Evolutionary conservation across 2,113 vertebrate genomes (phyloP).

Genomic region (Otocyon megalotis): DNA sequence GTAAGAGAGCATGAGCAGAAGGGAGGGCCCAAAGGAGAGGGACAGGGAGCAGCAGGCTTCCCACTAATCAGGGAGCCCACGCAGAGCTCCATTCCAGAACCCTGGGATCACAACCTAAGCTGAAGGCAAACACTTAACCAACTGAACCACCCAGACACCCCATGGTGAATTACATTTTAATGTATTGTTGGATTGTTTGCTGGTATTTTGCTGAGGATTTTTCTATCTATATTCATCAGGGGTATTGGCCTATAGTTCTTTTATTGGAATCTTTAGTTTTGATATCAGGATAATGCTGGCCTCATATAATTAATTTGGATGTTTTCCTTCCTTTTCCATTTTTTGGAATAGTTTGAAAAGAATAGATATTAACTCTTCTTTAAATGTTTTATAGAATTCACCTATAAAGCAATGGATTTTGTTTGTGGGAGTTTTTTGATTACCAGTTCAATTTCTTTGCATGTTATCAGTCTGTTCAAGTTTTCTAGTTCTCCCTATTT

Average conservation of each 20-base stretch:
- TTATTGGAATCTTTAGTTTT: not conserved
- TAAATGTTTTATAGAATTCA: not conserved
- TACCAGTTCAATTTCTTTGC: not conserved
- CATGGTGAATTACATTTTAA: not conserved
- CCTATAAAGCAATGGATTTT: not conserved
- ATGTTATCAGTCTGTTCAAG: not conserved
- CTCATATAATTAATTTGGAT: not conserved
- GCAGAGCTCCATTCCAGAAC: not conserved
- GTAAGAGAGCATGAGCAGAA: not conserved
- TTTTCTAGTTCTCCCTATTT: not conserved
- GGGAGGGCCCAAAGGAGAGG: not conserved
- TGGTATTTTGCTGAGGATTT: not conserved
- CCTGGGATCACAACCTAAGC: not conserved
- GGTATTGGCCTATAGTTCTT: not conserved
- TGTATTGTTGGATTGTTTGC: not conserved
- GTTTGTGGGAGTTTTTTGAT: not conserved
- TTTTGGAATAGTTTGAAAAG: not conserved
- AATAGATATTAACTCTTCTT: not conserved
- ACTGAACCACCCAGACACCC: not conserved
- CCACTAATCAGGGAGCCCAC: not conserved
- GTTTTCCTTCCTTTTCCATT: not conserved
- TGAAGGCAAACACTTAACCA: not conserved
- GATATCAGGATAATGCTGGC: not conserved
- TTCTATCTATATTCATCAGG: not conserved
- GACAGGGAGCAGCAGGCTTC: not conserved